Conservation (phyloP, 92 coral and sea anemone species). For the Palythoa grandiflora region DNA sequence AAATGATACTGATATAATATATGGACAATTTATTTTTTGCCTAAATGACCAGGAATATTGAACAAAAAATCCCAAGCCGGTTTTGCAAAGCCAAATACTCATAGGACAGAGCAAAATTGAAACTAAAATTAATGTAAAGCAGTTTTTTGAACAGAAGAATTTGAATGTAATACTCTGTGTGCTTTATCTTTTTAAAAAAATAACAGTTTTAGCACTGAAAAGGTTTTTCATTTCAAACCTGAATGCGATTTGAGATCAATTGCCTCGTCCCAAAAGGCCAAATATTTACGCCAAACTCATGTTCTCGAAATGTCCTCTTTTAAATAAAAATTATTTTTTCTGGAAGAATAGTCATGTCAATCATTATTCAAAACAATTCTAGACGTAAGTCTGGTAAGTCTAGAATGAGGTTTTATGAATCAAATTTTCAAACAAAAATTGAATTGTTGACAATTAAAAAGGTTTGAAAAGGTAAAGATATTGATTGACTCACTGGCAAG, state of each 20-base stretch:
- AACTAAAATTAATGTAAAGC: background rate
- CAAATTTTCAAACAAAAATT: background rate
- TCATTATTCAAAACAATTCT: background rate
- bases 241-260: background rate
- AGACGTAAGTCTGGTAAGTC: background rate
- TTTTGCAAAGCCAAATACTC: background rate
- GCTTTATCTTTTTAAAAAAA: background rate
- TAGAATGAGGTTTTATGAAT: background rate
- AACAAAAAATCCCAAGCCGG: background rate
- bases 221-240: background rate
- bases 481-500: too few species aligned
- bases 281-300: background rate
- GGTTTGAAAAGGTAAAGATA: background rate
- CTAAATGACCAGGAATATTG: background rate
- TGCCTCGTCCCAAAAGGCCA: background rate
- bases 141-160: background rate
- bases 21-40: background rate
- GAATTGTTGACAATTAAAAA: background rate
- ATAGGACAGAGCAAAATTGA: background rate
- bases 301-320: background rate
- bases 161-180: too few species aligned
- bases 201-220: background rate
- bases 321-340: background rate
- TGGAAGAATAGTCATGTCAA: background rate
- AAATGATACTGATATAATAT: background rate